These are phyloP conservation scores for Struthidea cinerea DNA, from an alignment of 2,113 vertebrate species.

Conservation along the genomic window DNA sequence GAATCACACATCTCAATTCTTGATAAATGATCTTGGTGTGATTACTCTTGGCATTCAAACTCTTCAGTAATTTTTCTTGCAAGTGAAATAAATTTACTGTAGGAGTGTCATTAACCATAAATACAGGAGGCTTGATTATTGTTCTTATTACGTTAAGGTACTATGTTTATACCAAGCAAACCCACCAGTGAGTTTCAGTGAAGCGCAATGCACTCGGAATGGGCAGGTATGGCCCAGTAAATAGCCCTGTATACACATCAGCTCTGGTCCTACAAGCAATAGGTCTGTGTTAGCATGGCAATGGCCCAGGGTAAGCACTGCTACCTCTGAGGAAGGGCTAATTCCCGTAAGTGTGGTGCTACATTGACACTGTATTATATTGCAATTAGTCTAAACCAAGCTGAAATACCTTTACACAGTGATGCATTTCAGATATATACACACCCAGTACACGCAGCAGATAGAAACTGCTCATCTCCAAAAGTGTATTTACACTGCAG, in stretches of 20 bases:
- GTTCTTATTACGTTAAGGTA: not conserved
- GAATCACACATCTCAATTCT: not conserved
- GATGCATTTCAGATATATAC: not conserved
- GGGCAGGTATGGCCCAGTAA: not conserved
- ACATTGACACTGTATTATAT: not conserved
- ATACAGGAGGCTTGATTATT: not conserved
- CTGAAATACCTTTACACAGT: not conserved
- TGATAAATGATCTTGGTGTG: not conserved
- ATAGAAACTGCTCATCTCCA: not conserved
- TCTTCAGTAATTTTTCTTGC: not conserved
- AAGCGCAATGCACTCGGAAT: not conserved
- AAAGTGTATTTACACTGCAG: not conserved
- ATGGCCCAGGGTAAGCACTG: not conserved
- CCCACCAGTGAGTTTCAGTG: not conserved
- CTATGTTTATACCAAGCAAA: not conserved
- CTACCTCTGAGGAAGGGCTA: not conserved
- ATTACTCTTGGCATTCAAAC: not conserved
- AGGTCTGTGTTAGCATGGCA: not conserved
- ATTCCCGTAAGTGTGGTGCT: not conserved
- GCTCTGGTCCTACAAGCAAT: not conserved
- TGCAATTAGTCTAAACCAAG: not conserved
- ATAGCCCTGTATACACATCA: not conserved
- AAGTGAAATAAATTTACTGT: not conserved
- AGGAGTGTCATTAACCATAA: not conserved
- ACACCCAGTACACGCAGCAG: not conserved